Percentiles rank a stretch among this genome's conserved stretches.
These are phyloP conservation scores for Schlechtendalia chinensis DNA, from an alignment of 1,140 invertebrate genomes.

Conservation along the genomic window DNA sequence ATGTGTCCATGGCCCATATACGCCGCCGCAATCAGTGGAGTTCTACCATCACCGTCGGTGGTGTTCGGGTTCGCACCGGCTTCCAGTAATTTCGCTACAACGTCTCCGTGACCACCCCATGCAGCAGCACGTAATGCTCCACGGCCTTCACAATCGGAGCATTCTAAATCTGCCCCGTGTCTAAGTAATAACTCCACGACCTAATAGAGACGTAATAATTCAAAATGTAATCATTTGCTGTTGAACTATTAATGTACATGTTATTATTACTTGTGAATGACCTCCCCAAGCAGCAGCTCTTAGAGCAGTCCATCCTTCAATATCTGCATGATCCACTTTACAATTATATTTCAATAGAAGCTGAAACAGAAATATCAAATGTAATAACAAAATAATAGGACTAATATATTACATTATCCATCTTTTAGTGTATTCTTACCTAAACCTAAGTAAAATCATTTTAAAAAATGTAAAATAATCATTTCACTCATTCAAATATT, in stretches of 20 bases:
- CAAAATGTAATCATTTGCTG: neutral
- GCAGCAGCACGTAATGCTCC: slow-evolving; percentile 77
- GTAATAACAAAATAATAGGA: too few species aligned
- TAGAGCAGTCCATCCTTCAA: slow-evolving; percentile 86
- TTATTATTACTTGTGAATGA: slow-evolving; percentile 72
- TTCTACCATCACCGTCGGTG: slow-evolving; percentile 81
- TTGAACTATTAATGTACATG: neutral
- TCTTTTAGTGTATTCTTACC: too few species aligned
- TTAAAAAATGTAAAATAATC: too few species aligned
- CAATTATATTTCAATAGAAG: slow-evolving; percentile 73
- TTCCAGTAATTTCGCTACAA: slow-evolving; percentile 67
- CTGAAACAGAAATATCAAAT: slow-evolving; percentile 48
- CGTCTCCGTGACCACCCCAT: slow-evolving; percentile 78
- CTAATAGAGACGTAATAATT: slow-evolving; percentile 57
- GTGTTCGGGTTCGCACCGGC: slow-evolving; percentile 61
- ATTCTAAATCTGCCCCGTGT: slow-evolving; percentile 77
- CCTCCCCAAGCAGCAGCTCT: slow-evolving; percentile 88
- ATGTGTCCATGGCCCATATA: slow-evolving; percentile 93
- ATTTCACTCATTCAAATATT: too few species aligned
- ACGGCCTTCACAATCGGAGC: slow-evolving; percentile 71
- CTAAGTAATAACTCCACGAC: slow-evolving; percentile 79
- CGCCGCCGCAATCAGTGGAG: slow-evolving; percentile 83
- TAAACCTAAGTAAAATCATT: too few species aligned
- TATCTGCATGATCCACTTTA: slow-evolving; percentile 77
- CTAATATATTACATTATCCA: too few species aligned